Evolutionary conservation across 2,113 vertebrate genomes (phyloP).

Genomic region (Coptodon rendalli): DNA sequence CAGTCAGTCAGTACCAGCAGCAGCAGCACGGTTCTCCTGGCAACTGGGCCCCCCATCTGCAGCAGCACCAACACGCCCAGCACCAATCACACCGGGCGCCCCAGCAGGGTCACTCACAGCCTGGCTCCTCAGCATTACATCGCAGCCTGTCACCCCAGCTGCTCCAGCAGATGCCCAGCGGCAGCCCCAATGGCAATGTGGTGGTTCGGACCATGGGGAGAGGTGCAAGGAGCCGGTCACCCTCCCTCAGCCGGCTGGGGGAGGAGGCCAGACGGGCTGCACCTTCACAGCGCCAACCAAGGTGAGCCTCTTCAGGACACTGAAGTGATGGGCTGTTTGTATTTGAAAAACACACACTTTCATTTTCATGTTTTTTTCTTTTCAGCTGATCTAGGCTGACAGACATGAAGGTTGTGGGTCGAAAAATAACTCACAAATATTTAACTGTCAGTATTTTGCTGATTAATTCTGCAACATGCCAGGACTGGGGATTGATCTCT

Average conservation of each 20-base stretch:
- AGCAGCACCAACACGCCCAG: constrained; percentile 32
- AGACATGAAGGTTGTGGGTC: not conserved
- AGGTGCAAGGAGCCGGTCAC: constrained; percentile 82
- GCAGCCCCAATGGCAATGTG: constrained; percentile 84
- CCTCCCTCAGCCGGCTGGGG: constrained; percentile 86
- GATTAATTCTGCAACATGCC: rapidly evolving
- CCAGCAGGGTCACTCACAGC: constrained; percentile 74
- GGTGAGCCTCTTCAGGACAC: constrained; percentile 57
- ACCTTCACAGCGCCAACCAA: constrained; percentile 79
- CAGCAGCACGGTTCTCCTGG: constrained; percentile 32
- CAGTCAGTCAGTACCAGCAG: constrained; percentile 54
- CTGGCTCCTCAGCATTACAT: constrained; percentile 76
- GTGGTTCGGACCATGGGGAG: constrained; percentile 78
- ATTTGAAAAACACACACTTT: not conserved
- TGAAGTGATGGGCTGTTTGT: not conserved
- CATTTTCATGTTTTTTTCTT: not conserved
- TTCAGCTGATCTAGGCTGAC: not conserved
- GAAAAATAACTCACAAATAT: not conserved
- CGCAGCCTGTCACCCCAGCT: constrained; percentile 93
- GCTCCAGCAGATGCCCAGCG: constrained; percentile 83
- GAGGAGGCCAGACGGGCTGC: constrained; percentile 78
- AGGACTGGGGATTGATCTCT: not conserved
- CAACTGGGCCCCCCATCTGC: constrained; percentile 38
- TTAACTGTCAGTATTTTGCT: not conserved
- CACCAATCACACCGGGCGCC: constrained; percentile 37